Percentiles rank a stretch among this genome's conserved stretches.
Evolutionary conservation across 2,797 vertebrate genomes (phyloP).

Genomic region (Triplophysa yarkandensis): DNA sequence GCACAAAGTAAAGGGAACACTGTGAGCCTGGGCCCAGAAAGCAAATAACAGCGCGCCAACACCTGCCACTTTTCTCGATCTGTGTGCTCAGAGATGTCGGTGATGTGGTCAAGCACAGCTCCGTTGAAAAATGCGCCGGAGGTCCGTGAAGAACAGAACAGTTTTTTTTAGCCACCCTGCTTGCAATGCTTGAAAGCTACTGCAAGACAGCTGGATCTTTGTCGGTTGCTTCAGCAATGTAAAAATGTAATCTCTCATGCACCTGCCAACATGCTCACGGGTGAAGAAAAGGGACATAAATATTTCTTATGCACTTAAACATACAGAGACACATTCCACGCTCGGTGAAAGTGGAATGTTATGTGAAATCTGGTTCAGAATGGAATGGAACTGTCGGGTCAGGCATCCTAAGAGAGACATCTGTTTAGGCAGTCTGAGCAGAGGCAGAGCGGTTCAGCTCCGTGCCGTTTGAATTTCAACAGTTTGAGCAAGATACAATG

Average conservation of each 20-base stretch:
- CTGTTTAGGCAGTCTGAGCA: conserved; percentile 46
- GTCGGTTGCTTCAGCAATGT: conserved; percentile 26
- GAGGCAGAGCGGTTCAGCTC: conserved; percentile 12
- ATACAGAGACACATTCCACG: neutral
- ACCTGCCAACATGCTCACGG: conserved; percentile 45
- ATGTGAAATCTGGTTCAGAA: conserved; percentile 40
- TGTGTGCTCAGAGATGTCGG: neutral
- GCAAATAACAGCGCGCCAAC: neutral
- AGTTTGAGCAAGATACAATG: conserved; percentile 69
- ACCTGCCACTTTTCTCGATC: conserved; percentile 10
- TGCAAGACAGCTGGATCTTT: neutral
- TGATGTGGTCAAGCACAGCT: conserved; percentile 19
- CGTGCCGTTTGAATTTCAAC: conserved; percentile 49
- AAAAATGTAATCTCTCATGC: conserved; percentile 27
- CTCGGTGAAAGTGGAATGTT: conserved; percentile 31
- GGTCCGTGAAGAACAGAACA: conserved; percentile 10
- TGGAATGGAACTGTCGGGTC: conserved; percentile 42
- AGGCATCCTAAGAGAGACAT: conserved; percentile 36
- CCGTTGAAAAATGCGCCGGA: conserved; percentile 17
- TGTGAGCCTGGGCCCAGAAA: neutral
- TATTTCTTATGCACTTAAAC: conserved; percentile 29
- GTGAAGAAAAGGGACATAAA: conserved; percentile 37
- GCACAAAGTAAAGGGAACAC: neutral
- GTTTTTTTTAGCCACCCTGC: neutral
- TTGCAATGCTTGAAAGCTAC: conserved; percentile 8